These are phyloP conservation scores for Clytia hemisphaerica DNA, from an alignment of 30 jellyfish, hydroid and myxozoan genomes.

Conservation along the genomic window DNA sequence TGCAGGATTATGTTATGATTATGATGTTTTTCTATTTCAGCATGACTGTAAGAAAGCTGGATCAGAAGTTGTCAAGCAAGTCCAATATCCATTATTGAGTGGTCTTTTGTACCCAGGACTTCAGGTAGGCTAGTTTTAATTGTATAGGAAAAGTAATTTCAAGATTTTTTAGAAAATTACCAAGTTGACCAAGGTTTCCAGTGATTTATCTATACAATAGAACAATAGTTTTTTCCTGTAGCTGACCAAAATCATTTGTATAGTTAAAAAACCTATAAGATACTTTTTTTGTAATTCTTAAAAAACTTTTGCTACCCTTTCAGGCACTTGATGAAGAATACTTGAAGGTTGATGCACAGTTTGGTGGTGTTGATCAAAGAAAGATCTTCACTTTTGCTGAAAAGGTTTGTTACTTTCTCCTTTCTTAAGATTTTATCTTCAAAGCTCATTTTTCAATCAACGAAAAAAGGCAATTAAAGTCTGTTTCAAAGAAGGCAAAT, in stretches of 20 bases:
- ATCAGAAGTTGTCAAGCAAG: slow-evolving; percentile 99
- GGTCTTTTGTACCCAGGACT: slow-evolving; percentile 97
- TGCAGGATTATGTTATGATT: neutral
- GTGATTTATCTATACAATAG: neutral
- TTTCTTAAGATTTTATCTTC: too few species aligned
- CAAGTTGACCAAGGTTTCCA: too few species aligned
- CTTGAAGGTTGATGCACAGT: slow-evolving; percentile 97
- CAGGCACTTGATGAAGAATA: slow-evolving; percentile 99
- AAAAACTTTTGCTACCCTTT: neutral
- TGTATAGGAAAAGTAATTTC: neutral
- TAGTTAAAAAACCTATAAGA: too few species aligned
- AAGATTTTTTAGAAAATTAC: neutral
- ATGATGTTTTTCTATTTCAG: slow-evolving; percentile 30
- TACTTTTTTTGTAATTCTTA: neutral
- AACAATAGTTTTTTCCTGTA: neutral
- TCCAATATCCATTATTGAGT: slow-evolving; percentile 89
- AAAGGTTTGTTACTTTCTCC: slow-evolving; percentile 45
- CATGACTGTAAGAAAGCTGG: slow-evolving; percentile 99
- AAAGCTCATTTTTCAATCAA: too few species aligned
- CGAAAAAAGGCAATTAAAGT: neutral
- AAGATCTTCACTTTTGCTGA: slow-evolving; percentile 97
- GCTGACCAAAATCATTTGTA: neutral
- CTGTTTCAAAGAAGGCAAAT: neutral
- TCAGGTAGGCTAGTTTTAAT: slow-evolving; percentile 57
- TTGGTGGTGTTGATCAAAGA: slow-evolving; percentile 99